Evolutionary conservation across 2,797 vertebrate genomes (phyloP).

Genomic region (Graptemys geographica): DNA sequence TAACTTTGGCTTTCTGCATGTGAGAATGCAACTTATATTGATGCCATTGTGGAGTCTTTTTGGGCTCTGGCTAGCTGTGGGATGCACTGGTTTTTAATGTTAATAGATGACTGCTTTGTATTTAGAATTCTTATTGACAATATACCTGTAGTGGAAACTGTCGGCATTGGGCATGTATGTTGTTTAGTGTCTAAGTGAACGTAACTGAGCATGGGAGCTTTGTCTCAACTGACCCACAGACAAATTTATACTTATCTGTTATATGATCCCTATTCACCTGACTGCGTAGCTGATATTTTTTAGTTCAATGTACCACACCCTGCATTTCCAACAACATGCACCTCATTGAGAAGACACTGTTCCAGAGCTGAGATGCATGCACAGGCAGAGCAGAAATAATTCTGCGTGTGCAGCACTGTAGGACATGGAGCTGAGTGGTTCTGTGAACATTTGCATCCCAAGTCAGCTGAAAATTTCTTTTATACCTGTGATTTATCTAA

Average conservation of each 20-base stretch:
- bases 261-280: not conserved
- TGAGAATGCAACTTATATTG: not conserved
- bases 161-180: not conserved
- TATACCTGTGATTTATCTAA: slow-evolving; percentile 11
- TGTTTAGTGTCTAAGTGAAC: not conserved
- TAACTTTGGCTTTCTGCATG: not conserved
- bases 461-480: not conserved
- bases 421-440: not conserved
- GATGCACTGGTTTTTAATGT: not conserved
- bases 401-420: slow-evolving; percentile 9
- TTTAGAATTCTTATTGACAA: not conserved
- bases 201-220: not conserved
- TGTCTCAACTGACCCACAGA: not conserved
- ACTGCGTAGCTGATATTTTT: not conserved
- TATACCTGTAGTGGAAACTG: not conserved
- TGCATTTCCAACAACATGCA: not conserved
- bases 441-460: not conserved
- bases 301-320: not conserved
- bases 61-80: not conserved
- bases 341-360: not conserved
- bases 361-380: not conserved
- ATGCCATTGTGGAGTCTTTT: not conserved
- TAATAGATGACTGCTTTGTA: not conserved
- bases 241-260: not conserved
- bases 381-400: not conserved